These are phyloP conservation scores for Austrolebias charrua DNA, from an alignment of 2,797 vertebrate genomes.

Conservation along the genomic window DNA sequence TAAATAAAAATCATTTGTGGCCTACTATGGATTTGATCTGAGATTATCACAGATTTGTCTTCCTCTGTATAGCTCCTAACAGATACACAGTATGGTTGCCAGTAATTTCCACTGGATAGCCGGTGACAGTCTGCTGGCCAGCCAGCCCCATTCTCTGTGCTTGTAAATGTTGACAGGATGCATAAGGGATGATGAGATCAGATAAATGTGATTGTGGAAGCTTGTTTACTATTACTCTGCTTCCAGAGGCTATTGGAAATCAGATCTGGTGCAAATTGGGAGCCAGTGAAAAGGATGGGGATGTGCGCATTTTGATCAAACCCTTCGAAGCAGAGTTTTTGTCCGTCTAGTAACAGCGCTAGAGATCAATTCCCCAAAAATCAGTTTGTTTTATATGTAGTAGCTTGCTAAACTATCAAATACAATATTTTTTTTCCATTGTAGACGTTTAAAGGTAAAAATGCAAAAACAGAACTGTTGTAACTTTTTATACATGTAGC, in stretches of 20 bases:
- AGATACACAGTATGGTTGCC: constrained; percentile 27
- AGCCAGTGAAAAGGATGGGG: constrained; percentile 9
- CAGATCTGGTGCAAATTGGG: constrained; percentile 29
- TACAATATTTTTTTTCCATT: not conserved
- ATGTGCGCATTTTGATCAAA: constrained; percentile 19
- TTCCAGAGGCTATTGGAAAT: constrained; percentile 33
- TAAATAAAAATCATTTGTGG: constrained; percentile 13
- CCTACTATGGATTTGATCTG: constrained; percentile 17
- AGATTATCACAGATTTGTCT: constrained; percentile 34
- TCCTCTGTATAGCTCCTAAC: constrained; percentile 15
- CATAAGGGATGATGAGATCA: constrained; percentile 45
- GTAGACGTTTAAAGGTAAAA: too few species aligned
- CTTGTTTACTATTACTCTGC: constrained; percentile 41
- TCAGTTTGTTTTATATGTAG: too few species aligned
- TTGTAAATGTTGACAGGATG: constrained; percentile 39
- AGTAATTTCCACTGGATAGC: constrained; percentile 54
- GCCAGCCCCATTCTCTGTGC: constrained; percentile 24
- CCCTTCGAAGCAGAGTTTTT: constrained; percentile 8
- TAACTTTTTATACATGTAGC: too few species aligned
- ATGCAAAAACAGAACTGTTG: too few species aligned
- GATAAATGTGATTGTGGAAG: constrained; percentile 49
- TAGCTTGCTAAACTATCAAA: not conserved
- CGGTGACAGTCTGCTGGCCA: constrained; percentile 32
- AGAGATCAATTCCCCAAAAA: too few species aligned
- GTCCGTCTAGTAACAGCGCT: too few species aligned